Base-by-base conservation (phyloP, 2,888 invertebrate genomes). In the Branchellion lobata region DNA sequence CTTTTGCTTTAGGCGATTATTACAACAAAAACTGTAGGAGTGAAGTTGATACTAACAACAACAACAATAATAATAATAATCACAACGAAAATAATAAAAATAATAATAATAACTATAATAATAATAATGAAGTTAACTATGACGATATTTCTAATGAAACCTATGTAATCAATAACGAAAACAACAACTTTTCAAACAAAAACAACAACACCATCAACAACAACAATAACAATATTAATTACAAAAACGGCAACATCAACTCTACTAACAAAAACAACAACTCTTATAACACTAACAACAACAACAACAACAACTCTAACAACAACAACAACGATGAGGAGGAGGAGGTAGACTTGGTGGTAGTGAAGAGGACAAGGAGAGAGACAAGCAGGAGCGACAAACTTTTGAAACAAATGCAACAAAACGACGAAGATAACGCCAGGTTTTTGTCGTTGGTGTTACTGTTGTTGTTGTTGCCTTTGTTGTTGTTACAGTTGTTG, bases 291-390 rank as follows among this genome's bases (percentile, higher is more conserved):
- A 40, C 5, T 14, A 40, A 40, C 40, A 24, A 57, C 61, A 57
- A 57, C 21, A 18, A 57, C 61, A 5, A 24, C 21, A 24, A 57
- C 61, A 57, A 57, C 61, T 3, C 5, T 14, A 40, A 40, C 40
- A n/a, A 5, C 61, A n/a, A 57, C 5, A n/a, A 57, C 14, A 18
- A 5, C 11, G 61, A 8, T 3, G 24, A 57, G 5, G 61, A 8
- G 5, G 24, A 3, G 61, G 61, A 18, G 61, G 61, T 24, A 24
- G 24, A 18, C 3, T 5, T 24, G 24, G 61, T 57, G n/a, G 24
- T 57, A n/a, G 61, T 57, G 61, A 57, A 24, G n/a, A 57, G 61
- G 61, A 57, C 61, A 24, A 57, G 21, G 24, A 57, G 61, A 57
- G n/a, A n/a, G 61, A n/a, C 21, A n/a, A 24, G 24, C 11, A 57